These are phyloP conservation scores for Taeniopygia guttata DNA, from an alignment of 2,797 vertebrate species.

Conservation along the genomic window DNA sequence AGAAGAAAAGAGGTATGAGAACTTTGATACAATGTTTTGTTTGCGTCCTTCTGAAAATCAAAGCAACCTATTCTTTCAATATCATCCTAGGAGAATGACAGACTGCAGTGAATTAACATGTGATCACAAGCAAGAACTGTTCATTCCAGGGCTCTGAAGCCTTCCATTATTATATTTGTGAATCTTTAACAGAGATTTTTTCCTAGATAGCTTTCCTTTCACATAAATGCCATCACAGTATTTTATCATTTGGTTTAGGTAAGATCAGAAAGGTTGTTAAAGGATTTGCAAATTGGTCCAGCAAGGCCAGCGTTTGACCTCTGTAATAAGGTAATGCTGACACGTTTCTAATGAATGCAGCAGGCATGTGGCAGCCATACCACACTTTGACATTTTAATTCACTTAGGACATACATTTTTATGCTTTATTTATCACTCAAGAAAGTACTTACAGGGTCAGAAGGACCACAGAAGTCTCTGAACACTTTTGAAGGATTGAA, in stretches of 20 bases:
- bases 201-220: background rate
- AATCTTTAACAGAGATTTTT: background rate
- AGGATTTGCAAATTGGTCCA: background rate
- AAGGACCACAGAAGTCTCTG: conserved; percentile 90
- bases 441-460: conserved; percentile 89
- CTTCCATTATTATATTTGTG: background rate
- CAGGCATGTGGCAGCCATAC: background rate
- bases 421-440: background rate
- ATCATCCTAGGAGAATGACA: background rate
- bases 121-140: background rate
- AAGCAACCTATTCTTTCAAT: background rate
- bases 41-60: background rate
- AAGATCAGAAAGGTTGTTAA: background rate
- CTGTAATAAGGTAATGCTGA: background rate
- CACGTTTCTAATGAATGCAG: background rate
- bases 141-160: background rate
- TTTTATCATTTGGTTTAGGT: background rate
- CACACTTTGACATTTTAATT: background rate
- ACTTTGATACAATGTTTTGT: background rate
- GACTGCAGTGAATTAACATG: background rate
- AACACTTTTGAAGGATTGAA: conserved; percentile 80
- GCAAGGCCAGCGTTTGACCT: background rate
- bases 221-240: background rate
- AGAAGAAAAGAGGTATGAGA: background rate
- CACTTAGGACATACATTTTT: background rate